phyloP scores from a whole-genome alignment of 2,888 invertebrate species.

The Scaptomyza cyrtandrae region DNA sequence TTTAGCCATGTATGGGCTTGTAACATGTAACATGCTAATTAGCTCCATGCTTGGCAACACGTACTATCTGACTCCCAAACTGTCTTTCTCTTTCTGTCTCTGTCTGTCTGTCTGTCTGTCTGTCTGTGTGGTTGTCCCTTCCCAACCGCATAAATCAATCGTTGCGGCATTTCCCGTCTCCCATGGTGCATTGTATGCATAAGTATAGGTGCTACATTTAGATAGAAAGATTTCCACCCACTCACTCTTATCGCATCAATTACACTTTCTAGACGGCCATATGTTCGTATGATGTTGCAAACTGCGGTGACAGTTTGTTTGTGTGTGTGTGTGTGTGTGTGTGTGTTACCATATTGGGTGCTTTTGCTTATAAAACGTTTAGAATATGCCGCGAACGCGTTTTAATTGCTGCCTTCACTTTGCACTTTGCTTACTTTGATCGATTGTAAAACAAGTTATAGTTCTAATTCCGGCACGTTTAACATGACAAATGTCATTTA shows the following conservation, averaged over 20 bases:
- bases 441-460: no score
- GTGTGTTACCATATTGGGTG: constrained; percentile 45
- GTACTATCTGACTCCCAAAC: constrained; percentile 21
- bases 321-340: no score
- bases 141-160: constrained; percentile 45
- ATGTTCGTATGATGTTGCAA: constrained; percentile 8
- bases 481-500: neutral
- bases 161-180: constrained; percentile 57
- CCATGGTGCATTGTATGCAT: neutral
- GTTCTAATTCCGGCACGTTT: neutral
- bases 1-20: constrained; percentile 68
- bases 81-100: neutral
- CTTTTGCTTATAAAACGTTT: constrained; percentile 18
- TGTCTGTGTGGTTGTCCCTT: neutral
- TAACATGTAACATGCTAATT: constrained; percentile 76
- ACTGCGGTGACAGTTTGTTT: constrained; percentile 36
- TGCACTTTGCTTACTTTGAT: neutral
- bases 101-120: constrained; percentile 8
- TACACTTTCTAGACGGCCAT: constrained; percentile 52
- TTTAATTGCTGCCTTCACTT: constrained; percentile 38
- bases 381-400: constrained; percentile 34
- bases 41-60: constrained; percentile 50
- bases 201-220: constrained; percentile 37
- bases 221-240: constrained; percentile 53
- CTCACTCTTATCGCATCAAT: constrained; percentile 13